Evolutionary conservation across 2,888 invertebrate genomes (phyloP).

Genomic region (Papilio elwesi): DNA sequence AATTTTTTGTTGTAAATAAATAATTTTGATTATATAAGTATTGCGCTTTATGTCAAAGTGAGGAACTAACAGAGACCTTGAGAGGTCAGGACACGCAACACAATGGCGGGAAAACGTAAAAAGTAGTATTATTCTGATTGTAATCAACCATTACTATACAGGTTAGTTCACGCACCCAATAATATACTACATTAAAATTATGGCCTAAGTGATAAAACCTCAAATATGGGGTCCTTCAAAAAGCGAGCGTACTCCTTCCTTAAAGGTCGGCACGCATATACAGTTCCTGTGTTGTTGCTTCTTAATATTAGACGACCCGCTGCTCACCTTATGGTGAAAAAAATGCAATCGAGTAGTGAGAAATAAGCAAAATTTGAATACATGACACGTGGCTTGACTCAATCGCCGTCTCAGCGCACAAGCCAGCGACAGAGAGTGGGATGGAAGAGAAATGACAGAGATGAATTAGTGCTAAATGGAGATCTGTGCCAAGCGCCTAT

Average conservation of each 20-base stretch:
- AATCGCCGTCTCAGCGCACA: background rate
- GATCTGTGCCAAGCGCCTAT: too few species aligned
- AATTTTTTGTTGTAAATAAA: background rate
- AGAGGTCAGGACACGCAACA: conserved; percentile 39
- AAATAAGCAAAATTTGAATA: too few species aligned
- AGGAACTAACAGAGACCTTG: conserved; percentile 35
- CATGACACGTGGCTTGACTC: background rate
- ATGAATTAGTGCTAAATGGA: too few species aligned
- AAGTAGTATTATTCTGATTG: conserved; percentile 19
- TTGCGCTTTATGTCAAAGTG: background rate
- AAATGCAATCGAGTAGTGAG: background rate
- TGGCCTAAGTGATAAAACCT: background rate
- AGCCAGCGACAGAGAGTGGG: too few species aligned
- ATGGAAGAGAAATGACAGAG: too few species aligned
- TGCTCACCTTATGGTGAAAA: background rate
- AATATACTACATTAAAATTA: conserved; percentile 5
- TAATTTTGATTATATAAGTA: background rate
- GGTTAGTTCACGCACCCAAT: conserved; percentile 22
- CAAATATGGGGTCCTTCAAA: background rate
- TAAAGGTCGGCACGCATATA: too few species aligned
- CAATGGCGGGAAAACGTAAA: conserved; percentile 38
- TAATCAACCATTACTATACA: conserved; percentile 24
- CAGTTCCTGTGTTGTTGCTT: background rate
- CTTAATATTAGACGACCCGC: too few species aligned
- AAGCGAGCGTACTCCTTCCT: too few species aligned